Conservation (phyloP, 2,888 invertebrate genomes). For the Campoplex capitator region DNA sequence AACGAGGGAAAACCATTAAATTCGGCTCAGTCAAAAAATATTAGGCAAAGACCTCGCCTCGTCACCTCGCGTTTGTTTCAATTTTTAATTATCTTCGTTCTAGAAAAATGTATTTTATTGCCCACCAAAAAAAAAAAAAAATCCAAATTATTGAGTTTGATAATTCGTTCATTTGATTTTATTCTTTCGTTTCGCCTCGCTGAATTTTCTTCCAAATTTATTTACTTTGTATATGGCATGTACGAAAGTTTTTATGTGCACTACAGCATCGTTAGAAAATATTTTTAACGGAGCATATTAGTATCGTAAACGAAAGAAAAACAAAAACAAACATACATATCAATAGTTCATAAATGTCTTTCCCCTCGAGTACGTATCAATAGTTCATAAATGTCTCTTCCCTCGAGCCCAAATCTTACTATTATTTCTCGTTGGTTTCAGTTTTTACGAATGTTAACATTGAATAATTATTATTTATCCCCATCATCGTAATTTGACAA, state of each 20-base stretch:
- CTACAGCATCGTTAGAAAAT: conserved; percentile 63
- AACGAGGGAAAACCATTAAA: conserved; percentile 47
- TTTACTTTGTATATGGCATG: conserved; percentile 54
- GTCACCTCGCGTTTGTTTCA: conserved; percentile 1
- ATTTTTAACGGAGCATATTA: conserved; percentile 47
- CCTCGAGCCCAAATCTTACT: conserved; percentile 33
- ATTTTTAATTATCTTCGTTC: conserved; percentile 16
- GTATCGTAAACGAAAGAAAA: conserved; percentile 15
- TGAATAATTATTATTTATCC: conserved; percentile 8
- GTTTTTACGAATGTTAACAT: background rate
- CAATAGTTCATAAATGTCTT: conserved; percentile 1
- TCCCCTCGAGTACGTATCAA: background rate
- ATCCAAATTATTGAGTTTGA: background rate
- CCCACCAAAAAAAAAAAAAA: background rate
- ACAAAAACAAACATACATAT: background rate
- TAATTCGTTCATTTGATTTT: background rate
- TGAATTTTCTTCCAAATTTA: conserved; percentile 8
- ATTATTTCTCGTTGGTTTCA: conserved; percentile 46
- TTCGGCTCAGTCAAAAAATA: conserved; percentile 60
- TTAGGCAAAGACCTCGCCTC: conserved; percentile 28
- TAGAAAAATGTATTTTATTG: background rate
- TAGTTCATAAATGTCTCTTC: conserved; percentile 12
- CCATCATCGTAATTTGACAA: background rate
- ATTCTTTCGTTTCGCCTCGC: background rate
- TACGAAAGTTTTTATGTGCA: conserved; percentile 52